Conservation (phyloP, 2,113 vertebrate species). For the Narcine bancroftii region DNA sequence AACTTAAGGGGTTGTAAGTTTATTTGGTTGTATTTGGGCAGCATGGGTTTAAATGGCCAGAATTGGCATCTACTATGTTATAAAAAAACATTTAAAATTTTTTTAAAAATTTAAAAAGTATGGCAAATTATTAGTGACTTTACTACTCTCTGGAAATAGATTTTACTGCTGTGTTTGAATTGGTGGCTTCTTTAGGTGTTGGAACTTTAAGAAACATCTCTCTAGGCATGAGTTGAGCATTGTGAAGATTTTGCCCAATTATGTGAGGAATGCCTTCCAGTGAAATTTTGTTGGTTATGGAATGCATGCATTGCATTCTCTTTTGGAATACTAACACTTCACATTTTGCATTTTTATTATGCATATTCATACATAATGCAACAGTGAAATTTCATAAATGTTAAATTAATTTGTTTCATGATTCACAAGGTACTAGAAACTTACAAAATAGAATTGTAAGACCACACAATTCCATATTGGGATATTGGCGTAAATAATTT, state of each 20-base stretch:
- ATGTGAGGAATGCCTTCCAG: background rate
- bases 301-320: background rate
- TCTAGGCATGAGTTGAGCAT: background rate
- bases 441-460: background rate
- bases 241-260: background rate
- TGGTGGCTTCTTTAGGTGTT: background rate
- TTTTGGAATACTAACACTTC: background rate
- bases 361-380: background rate
- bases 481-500: background rate
- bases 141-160: background rate
- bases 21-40: too few relatives aligned
- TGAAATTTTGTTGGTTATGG: background rate
- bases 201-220: background rate
- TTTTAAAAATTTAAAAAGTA: background rate
- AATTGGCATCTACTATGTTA: too few relatives aligned
- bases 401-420: background rate
- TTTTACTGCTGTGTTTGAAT: background rate
- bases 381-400: background rate
- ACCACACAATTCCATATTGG: background rate
- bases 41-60: too few relatives aligned
- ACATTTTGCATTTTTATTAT: background rate
- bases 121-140: background rate
- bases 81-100: too few relatives aligned
- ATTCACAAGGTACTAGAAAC: background rate
- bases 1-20: too few relatives aligned